Evolutionary conservation across 2,797 vertebrate genomes (phyloP).

Genomic region (Nothura maculosa): DNA sequence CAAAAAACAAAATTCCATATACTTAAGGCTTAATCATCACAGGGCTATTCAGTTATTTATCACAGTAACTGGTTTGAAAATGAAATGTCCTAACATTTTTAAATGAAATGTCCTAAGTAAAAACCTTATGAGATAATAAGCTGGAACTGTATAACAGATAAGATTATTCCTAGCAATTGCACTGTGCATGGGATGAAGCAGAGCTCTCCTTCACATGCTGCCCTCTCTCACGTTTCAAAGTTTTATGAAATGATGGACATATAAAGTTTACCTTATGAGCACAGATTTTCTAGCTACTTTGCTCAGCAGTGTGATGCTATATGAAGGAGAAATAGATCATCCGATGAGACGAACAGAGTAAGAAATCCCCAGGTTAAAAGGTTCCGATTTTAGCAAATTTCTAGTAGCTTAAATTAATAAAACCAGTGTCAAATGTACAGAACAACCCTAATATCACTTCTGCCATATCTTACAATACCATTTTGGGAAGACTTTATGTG

Average conservation of each 20-base stretch:
- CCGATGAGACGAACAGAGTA: not conserved
- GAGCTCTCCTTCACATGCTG: not conserved
- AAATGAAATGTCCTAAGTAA: not conserved
- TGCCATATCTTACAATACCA: not conserved
- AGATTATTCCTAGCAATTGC: not conserved
- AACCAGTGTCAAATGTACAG: not conserved
- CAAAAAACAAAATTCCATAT: not conserved
- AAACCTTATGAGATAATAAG: not conserved
- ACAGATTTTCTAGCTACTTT: not conserved
- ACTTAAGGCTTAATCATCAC: not conserved
- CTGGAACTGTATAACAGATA: not conserved
- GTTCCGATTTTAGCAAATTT: not conserved
- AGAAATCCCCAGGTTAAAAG: not conserved
- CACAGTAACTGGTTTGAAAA: not conserved
- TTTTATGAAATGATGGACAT: not conserved
- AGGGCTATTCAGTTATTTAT: not conserved
- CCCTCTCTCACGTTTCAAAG: not conserved
- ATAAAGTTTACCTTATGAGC: rapidly evolving
- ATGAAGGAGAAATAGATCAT: not conserved
- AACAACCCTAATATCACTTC: not conserved
- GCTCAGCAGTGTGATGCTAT: not conserved
- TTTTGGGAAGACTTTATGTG: not conserved
- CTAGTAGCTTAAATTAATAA: not conserved
- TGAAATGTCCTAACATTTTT: too few relatives aligned
- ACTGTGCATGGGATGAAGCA: not conserved